Percentiles rank a stretch among this genome's conserved stretches.
Conservation (phyloP, 2,113 vertebrate genomes). For the Dasyprocta punctata region DNA sequence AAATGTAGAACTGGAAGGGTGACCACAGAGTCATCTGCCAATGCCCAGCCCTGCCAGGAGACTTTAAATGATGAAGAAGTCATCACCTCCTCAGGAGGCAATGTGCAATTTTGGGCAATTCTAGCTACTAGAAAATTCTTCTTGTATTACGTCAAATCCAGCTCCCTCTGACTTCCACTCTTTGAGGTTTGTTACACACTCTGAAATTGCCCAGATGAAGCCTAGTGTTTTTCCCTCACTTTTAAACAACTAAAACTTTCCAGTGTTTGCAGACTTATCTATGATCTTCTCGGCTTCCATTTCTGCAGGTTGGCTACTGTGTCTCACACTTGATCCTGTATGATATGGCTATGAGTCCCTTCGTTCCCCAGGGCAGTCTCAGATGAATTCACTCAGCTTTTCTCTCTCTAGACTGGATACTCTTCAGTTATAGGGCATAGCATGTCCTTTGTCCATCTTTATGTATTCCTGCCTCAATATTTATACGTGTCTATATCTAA, state of each 20-base stretch:
- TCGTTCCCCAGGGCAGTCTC: background rate
- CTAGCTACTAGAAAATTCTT: conserved; percentile 16
- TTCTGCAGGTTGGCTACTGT: background rate
- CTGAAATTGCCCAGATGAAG: background rate
- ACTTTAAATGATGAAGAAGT: background rate
- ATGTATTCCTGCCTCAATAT: background rate
- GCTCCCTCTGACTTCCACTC: background rate
- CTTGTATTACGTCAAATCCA: background rate
- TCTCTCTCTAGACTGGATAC: background rate
- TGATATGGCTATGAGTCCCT: background rate
- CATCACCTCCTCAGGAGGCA: background rate
- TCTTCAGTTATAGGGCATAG: background rate
- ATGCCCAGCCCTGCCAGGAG: background rate
- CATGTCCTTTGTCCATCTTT: background rate
- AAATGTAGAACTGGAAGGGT: background rate
- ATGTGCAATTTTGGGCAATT: background rate
- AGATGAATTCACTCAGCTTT: background rate
- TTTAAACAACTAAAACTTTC: background rate
- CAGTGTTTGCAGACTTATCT: background rate
- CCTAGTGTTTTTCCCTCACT: background rate
- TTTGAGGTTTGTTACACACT: background rate
- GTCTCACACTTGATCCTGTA: background rate
- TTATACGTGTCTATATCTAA: background rate
- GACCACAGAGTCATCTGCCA: background rate
- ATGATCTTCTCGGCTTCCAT: background rate